Evolutionary conservation across 2,888 invertebrate species (phyloP).

Genomic region (Pollenia griseotomentosa): DNA sequence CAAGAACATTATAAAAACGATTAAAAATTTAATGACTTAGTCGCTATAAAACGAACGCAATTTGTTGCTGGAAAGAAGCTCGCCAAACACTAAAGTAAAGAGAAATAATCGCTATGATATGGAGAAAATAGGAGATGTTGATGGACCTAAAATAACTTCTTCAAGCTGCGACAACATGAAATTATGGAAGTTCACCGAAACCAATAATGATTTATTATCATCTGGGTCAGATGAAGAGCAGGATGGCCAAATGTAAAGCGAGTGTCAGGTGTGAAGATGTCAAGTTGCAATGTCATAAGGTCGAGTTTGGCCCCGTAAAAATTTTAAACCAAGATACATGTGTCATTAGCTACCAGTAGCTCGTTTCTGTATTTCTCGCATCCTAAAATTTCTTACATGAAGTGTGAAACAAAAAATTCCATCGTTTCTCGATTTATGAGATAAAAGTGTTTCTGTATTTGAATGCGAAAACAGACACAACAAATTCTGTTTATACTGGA

Average conservation of each 20-base stretch:
- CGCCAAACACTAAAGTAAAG: constrained; percentile 58
- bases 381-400: too few relatives aligned
- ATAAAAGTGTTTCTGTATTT: too few relatives aligned
- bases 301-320: accelerated
- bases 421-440: too few relatives aligned
- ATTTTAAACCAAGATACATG: too few relatives aligned
- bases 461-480: too few relatives aligned
- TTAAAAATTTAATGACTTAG: constrained; percentile 61
- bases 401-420: too few relatives aligned
- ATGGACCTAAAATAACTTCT: constrained; percentile 60
- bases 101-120: constrained; percentile 60
- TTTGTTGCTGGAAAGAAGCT: constrained; percentile 66
- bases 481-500: too few relatives aligned
- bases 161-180: constrained; percentile 28
- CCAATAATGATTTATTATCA: constrained; percentile 59
- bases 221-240: constrained; percentile 65
- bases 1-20: constrained; percentile 61
- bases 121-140: constrained; percentile 41
- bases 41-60: constrained; percentile 60
- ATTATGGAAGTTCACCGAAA: background rate
- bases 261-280: too few relatives aligned
- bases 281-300: too few relatives aligned
- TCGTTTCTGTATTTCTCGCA: too few relatives aligned
- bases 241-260: constrained; percentile 68
- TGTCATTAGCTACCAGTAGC: too few relatives aligned